Conservation (phyloP, 2,797 vertebrate species). For the Amniataba percoides region DNA sequence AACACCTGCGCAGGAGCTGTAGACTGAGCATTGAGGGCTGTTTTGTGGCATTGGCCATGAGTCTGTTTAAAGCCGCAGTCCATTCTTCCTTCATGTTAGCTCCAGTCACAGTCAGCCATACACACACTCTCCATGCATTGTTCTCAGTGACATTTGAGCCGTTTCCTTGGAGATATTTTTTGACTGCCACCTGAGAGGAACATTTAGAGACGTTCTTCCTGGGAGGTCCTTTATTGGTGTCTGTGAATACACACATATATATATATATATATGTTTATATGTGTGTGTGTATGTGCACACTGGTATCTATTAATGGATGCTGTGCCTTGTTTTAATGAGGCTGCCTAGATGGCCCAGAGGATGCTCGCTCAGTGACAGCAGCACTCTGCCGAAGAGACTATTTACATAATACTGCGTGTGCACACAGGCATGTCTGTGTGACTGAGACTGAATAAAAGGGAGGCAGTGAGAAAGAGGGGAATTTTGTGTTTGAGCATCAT, state of each 20-base stretch:
- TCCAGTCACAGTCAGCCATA: constrained; percentile 43
- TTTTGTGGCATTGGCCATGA: constrained; percentile 1
- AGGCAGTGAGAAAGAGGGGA: constrained; percentile 72
- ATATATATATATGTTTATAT: constrained; percentile 34
- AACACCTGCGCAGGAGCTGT: background rate
- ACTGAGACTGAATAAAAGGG: constrained; percentile 80
- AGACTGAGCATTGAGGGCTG: constrained; percentile 4
- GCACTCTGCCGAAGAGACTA: constrained; percentile 83
- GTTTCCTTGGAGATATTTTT: constrained; percentile 85
- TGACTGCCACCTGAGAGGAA: constrained; percentile 84
- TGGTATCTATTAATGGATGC: constrained; percentile 82
- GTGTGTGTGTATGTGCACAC: constrained; percentile 27
- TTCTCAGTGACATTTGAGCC: constrained; percentile 80
- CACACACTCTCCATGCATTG: constrained; percentile 60
- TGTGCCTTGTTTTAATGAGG: constrained; percentile 87
- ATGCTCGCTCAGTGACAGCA: constrained; percentile 83
- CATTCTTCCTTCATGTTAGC: constrained; percentile 34
- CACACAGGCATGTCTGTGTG: constrained; percentile 81
- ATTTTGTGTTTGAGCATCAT: constrained; percentile 80
- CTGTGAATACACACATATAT: constrained; percentile 48
- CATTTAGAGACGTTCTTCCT: constrained; percentile 80
- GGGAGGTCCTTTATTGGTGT: constrained; percentile 80
- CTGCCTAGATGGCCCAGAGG: constrained; percentile 84
- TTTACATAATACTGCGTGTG: constrained; percentile 87
- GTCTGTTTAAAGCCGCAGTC: constrained; percentile 43